Percentiles rank a stretch among this genome's conserved stretches.
phyloP scores from a whole-genome alignment of 1,140 invertebrate genomes.

The Aphaenogaster ashmeadi region DNA sequence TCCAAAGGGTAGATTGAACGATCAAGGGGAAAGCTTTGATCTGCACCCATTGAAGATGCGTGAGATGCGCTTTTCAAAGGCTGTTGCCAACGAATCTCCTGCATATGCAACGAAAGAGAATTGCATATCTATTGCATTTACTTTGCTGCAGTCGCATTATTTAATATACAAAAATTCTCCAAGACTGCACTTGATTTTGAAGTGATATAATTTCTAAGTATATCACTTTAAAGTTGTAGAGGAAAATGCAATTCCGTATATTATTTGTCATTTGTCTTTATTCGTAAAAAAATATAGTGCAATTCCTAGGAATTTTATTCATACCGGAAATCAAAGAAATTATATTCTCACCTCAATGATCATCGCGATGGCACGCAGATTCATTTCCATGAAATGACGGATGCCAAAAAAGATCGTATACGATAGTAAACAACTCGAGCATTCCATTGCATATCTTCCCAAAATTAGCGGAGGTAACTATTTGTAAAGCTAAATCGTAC shows the following conservation, averaged over 20 bases:
- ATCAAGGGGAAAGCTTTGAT: constrained; percentile 51
- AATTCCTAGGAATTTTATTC: not conserved
- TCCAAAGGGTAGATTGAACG: constrained; percentile 45
- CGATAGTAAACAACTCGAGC: not conserved
- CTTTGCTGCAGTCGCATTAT: not conserved
- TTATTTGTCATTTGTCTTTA: not conserved
- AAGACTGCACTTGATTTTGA: not conserved
- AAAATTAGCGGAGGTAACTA: not conserved
- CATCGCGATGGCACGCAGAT: not conserved
- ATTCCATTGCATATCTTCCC: not conserved
- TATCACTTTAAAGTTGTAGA: not conserved
- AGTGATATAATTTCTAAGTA: not conserved
- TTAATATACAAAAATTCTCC: not conserved
- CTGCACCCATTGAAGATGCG: constrained; percentile 42
- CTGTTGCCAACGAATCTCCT: constrained; percentile 21
- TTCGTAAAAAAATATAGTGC: not conserved
- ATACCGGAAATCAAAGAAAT: constrained; percentile 21
- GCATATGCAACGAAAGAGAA: constrained; percentile 34
- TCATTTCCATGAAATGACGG: constrained; percentile 46
- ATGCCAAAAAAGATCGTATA: constrained; percentile 57
- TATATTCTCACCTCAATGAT: not conserved
- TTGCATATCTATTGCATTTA: constrained; percentile 12
- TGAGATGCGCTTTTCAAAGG: constrained; percentile 40
- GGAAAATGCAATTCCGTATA: not conserved
- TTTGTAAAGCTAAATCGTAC: not conserved